A percentile compares a stretch with the other conserved stretches of the same genome.
Conservation (phyloP, 2,797 vertebrate genomes). For the Diglossa cyanea region DNA sequence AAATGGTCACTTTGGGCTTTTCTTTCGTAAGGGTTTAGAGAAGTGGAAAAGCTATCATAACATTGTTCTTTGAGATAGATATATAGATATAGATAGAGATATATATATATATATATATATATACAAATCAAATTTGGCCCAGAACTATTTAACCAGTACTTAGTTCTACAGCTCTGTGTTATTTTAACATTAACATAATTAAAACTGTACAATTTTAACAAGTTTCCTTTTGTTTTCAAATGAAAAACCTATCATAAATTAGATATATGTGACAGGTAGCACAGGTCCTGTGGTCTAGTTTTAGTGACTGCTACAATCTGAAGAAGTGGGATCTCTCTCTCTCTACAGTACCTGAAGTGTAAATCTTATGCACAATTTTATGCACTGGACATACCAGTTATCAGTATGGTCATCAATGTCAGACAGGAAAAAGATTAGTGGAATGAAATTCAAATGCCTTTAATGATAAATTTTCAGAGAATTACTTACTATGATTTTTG, state of each 20-base stretch:
- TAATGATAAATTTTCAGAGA: not conserved
- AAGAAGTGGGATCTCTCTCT: not conserved
- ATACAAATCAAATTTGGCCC: not conserved
- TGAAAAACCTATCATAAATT: not conserved
- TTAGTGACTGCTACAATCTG: not conserved
- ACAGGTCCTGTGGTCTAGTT: not conserved
- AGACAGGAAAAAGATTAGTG: not conserved
- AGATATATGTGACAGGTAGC: not conserved
- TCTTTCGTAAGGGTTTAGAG: not conserved
- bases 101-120: too few relatives aligned
- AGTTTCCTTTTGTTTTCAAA: not conserved
- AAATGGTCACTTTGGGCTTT: not conserved
- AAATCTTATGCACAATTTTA: not conserved
- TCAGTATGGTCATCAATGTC: not conserved
- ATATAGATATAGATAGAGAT: too few relatives aligned
- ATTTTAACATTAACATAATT: not conserved
- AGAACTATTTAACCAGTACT: not conserved
- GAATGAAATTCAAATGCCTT: not conserved
- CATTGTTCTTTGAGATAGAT: not conserved
- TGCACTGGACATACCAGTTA: rapidly evolving
- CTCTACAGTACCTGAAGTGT: not conserved
- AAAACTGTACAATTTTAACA: not conserved
- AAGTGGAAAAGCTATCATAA: not conserved
- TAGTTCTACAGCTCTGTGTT: not conserved
- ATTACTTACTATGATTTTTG: not conserved